Evolutionary conservation across 2,113 vertebrate genomes (phyloP), one percentile per base, ranked within the genome.

Genomic region (Acrocephalus arundinaceus): DNA sequence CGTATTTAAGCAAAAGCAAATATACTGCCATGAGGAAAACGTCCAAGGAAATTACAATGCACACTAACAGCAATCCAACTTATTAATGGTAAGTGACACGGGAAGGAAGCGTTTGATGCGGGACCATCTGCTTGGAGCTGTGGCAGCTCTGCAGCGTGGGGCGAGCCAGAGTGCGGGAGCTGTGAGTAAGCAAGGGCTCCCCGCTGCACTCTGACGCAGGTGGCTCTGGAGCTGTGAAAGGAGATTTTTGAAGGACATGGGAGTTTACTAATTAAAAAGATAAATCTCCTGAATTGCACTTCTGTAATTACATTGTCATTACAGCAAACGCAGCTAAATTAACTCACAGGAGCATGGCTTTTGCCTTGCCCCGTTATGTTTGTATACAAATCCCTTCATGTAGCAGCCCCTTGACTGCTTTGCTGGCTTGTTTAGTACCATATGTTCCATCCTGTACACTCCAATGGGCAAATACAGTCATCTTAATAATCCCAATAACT

Each of bases 191-290:
- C 51, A 7, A 37, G 89, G 83, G 66, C 90, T 94, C 86, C 96
- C 96, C 0, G 13, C 88, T 63, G 93, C 89, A 71, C 85, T 94
- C 61, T 93, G 95, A 96, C 73, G 85, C 97, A 97, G 96, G 97
- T 97, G 96, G 81, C 81, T 85, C 89, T 9, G 8, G 30, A 58
- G 89, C 89, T 93, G 55, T 17, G 88, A 88, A 87, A 96, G 86
- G 91, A 84, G 82, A 77, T 68, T 87, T 97, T 94, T 93, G 95
- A 97, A 96, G 93, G 94, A 95, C 92, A 94, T 9, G 7, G 62
- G 92, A 90, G 75, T 88, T 93, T 89, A 77, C 87, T 96, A 91
- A 95, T 97, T 96, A 97, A 96, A 95, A 89, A 93, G 89, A 96
- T 96, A 96, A 96, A 94, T 96, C 96, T 93, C 68, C 70, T 94